Evolutionary conservation across 2,797 vertebrate species (phyloP).

Genomic region (Galagoides demidoff): DNA sequence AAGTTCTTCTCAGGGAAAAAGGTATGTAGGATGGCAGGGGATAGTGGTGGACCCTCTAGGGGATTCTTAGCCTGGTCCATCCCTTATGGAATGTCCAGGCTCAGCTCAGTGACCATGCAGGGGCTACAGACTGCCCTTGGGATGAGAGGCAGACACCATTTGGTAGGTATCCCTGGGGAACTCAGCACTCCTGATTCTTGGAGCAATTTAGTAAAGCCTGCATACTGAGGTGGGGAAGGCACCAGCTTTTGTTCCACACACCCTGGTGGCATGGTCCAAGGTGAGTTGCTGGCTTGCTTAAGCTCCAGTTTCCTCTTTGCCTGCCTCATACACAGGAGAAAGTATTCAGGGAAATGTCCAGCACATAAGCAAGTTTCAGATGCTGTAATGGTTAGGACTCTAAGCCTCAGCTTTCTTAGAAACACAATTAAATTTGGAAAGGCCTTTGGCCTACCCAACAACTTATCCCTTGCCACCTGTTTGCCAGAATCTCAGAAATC

Average conservation of each 20-base stretch:
- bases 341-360: neutral
- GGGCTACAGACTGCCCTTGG: neutral
- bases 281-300: neutral
- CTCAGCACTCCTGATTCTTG: neutral
- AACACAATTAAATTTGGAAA: neutral
- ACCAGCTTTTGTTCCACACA: neutral
- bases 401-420: neutral
- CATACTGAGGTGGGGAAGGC: neutral
- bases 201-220: neutral
- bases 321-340: neutral
- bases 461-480: neutral
- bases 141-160: neutral
- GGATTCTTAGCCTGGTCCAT: neutral
- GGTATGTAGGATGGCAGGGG: slow-evolving; percentile 79
- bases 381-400: neutral
- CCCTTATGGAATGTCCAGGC: neutral
- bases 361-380: neutral
- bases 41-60: neutral
- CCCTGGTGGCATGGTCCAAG: neutral
- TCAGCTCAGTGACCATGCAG: neutral
- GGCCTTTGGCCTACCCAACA: neutral
- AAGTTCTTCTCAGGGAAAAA: slow-evolving; percentile 89
- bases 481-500: neutral
- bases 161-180: neutral
- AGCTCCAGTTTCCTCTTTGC: neutral